Conservation (phyloP, 1,140 invertebrate genomes). For the Mycetomoellerius zeteki region DNA sequence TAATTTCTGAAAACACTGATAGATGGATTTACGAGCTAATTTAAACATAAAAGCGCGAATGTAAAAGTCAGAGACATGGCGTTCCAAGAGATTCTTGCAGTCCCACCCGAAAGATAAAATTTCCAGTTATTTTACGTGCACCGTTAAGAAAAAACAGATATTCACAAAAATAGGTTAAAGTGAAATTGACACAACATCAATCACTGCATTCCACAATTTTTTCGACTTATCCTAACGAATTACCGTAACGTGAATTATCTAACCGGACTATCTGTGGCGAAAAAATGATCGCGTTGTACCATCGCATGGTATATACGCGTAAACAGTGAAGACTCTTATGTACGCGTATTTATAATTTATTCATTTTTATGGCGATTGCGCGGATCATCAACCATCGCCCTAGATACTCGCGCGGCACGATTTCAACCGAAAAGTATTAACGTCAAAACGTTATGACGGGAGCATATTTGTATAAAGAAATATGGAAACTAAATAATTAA, state of each 20-base stretch:
- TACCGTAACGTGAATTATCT: constrained; percentile 29
- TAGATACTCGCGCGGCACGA: constrained; percentile 19
- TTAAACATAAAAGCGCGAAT: constrained; percentile 1
- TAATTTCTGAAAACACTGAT: neutral
- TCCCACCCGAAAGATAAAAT: neutral
- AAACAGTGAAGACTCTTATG: constrained; percentile 53
- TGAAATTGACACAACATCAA: constrained; percentile 13
- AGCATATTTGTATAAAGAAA: constrained; percentile 81
- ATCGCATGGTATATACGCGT: constrained; percentile 54
- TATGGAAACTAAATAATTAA: constrained; percentile 65
- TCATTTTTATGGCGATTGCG: constrained; percentile 51
- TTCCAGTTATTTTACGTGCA: constrained; percentile 1
- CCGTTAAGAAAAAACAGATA: neutral
- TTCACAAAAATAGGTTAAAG: constrained; percentile 20
- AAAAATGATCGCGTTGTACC: constrained; percentile 52
- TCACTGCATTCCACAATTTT: neutral
- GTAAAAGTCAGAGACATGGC: constrained; percentile 4
- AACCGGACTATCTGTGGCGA: constrained; percentile 8
- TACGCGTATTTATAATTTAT: constrained; percentile 52
- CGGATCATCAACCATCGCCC: constrained; percentile 42
- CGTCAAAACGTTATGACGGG: constrained; percentile 65
- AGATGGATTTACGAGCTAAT: neutral
- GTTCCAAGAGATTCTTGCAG: constrained; percentile 50
- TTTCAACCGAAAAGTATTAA: constrained; percentile 73
- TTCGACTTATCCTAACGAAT: neutral